Conservation (phyloP, 2,888 invertebrate genomes). For the Cerastoderma edule region DNA sequence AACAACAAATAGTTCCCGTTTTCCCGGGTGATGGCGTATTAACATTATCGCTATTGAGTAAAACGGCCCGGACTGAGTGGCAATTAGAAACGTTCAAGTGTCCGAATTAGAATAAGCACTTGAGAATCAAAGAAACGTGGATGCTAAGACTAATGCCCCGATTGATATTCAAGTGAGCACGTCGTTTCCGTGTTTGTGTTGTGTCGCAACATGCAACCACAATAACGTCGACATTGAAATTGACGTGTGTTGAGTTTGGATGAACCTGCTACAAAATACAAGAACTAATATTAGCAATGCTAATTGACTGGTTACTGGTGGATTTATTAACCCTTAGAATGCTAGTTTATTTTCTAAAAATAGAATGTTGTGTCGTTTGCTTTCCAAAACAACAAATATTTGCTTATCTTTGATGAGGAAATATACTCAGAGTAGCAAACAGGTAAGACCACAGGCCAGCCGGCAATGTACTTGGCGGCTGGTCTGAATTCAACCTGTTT, state of each 20-base stretch:
- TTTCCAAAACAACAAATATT: too few species aligned
- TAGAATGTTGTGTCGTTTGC: too few species aligned
- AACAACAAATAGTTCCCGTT: too few species aligned
- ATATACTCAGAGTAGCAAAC: too few species aligned
- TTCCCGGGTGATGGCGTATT: too few species aligned
- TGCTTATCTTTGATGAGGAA: too few species aligned
- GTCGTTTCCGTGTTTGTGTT: not conserved
- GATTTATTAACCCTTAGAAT: too few species aligned
- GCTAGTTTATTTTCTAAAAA: too few species aligned
- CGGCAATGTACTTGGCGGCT: too few species aligned
- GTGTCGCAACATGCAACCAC: not conserved
- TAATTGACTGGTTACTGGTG: too few species aligned
- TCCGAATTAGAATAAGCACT: conserved; percentile 15
- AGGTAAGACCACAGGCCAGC: too few species aligned
- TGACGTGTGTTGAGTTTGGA: not conserved
- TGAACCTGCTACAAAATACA: not conserved
- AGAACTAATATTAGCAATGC: not conserved
- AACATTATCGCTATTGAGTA: conserved; percentile 18
- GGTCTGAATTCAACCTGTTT: too few species aligned
- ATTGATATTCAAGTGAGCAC: conserved; percentile 12
- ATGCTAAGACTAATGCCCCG: conserved; percentile 10
- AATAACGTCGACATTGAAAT: not conserved
- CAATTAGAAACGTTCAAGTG: conserved; percentile 12
- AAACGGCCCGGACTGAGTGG: conserved; percentile 9
- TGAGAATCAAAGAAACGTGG: conserved; percentile 3